A percentile compares a stretch with the other conserved stretches of the same genome.
phyloP scores from a whole-genome alignment of 2,113 vertebrate species.

The Lophochroa leadbeateri region DNA sequence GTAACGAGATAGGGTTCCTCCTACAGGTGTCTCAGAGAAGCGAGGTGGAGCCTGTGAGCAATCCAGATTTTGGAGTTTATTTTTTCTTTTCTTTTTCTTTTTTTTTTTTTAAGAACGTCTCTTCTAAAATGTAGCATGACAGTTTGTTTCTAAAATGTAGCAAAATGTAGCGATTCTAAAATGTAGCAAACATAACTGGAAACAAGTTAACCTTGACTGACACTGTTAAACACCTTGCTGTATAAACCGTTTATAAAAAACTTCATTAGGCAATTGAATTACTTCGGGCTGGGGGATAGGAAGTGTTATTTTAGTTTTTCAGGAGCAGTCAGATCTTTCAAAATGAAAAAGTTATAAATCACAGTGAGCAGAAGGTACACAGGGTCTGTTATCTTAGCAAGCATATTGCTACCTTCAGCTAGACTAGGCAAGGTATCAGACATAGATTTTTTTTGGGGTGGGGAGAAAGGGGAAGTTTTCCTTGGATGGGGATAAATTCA shows the following conservation, averaged over 20 bases:
- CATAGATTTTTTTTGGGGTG: neutral
- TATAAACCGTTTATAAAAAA: neutral
- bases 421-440: neutral
- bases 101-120: neutral
- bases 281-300: neutral
- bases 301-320: neutral
- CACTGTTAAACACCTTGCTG: neutral
- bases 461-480: neutral
- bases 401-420: neutral
- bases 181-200: neutral
- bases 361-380: neutral
- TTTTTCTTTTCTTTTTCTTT: accelerated
- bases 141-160: neutral
- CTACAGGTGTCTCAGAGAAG: neutral
- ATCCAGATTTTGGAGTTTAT: neutral
- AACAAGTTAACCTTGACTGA: neutral
- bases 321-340: neutral
- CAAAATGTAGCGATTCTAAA: neutral
- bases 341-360: neutral
- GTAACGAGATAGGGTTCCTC: neutral
- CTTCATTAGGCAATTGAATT: neutral
- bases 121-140: neutral
- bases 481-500: neutral
- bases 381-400: neutral
- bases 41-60: neutral